A percentile compares a stretch with the other conserved stretches of the same genome.
Conservation (phyloP, 2,888 invertebrate genomes). For the Linnaemya vulpina region DNA sequence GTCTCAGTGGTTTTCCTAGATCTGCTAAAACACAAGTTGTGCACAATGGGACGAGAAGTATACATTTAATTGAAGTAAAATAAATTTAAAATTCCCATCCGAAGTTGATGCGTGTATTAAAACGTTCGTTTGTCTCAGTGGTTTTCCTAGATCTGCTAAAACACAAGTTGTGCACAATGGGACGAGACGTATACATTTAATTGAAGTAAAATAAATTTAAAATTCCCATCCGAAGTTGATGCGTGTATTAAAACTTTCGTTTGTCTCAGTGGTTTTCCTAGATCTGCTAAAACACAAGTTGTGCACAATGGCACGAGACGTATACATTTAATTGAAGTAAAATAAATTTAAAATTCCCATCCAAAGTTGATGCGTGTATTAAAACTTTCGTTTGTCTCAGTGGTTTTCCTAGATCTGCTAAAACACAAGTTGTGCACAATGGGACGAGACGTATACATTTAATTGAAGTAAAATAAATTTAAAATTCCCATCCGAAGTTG, state of each 20-base stretch:
- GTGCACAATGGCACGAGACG: neutral
- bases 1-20: conserved; percentile 3
- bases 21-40: neutral
- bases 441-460: neutral
- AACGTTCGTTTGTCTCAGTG: conserved; percentile 15
- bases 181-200: neutral
- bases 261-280: conserved; percentile 3
- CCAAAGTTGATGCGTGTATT: conserved; percentile 36
- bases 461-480: neutral
- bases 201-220: neutral
- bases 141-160: conserved; percentile 12
- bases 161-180: neutral
- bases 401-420: conserved; percentile 15
- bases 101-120: conserved; percentile 36
- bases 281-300: neutral
- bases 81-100: no score
- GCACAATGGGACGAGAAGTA: neutral
- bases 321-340: neutral
- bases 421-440: neutral
- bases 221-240: neutral
- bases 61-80: neutral
- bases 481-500: no score
- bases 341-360: no score
- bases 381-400: conserved; percentile 20
- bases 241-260: conserved; percentile 38